Percentiles rank a stretch among this genome's conserved stretches.
These are phyloP conservation scores for Cynoglossus semilaevis DNA, from an alignment of 2,113 vertebrate species.

Conservation along the genomic window DNA sequence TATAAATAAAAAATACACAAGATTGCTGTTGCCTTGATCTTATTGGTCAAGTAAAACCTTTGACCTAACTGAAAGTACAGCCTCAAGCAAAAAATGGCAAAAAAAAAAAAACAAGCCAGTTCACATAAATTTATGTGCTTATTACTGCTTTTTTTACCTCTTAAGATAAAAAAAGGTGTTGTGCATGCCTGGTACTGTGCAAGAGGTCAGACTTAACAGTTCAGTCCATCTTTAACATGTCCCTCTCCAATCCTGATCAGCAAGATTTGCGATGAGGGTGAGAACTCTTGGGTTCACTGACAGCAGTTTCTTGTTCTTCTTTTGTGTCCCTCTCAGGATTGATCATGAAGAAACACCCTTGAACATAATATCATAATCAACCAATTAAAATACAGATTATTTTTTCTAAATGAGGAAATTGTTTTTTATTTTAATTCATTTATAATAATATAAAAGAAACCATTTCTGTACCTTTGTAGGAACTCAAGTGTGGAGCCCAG, in stretches of 20 bases:
- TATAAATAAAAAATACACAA: background rate
- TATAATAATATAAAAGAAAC: background rate
- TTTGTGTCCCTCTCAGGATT: background rate
- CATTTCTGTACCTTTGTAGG: slow-evolving; percentile 3
- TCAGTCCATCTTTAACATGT: slow-evolving; percentile 11
- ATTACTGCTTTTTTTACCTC: background rate
- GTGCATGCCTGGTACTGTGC: background rate
- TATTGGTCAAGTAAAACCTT: background rate
- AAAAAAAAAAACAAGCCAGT: background rate
- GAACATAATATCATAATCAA: background rate
- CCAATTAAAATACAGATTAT: background rate
- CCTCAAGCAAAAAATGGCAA: background rate
- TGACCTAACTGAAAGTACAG: too few relatives aligned
- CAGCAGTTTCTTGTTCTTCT: background rate
- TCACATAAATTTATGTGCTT: background rate
- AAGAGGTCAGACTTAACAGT: background rate
- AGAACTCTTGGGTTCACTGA: slow-evolving; percentile 33
- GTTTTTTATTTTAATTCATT: too few relatives aligned
- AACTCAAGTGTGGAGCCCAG: slow-evolving; percentile 35
- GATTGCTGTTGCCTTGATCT: background rate
- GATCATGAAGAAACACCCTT: background rate
- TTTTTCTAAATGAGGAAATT: background rate
- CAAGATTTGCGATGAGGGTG: slow-evolving; percentile 33
- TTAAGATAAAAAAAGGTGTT: background rate
- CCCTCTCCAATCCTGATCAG: slow-evolving; percentile 35